Evolutionary conservation across 2,888 invertebrate genomes (phyloP), one percentile per base, ranked within the genome.

Genomic region (Arctia plantaginis): DNA sequence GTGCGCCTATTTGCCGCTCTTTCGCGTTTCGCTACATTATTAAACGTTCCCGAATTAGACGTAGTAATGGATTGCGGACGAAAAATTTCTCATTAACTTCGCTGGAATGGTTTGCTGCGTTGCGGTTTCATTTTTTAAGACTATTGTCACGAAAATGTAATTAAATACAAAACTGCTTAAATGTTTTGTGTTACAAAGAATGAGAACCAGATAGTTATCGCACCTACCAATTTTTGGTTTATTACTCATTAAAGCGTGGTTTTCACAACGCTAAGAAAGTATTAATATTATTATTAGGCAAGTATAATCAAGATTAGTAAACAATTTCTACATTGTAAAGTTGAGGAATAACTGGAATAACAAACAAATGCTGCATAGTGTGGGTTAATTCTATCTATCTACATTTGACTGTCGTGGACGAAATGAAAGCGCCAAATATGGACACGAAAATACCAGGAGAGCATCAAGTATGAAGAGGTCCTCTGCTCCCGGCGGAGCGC

Each of bases 361-460:
- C 3, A 30, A 67, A 33, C 35, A 47, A 67, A 23, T 39, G 33
- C 33, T 33, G 30, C 30, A n/a, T 27, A 15, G 0, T 18, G 4
- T 6, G 12, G 18, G 12, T n/a, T 27, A 39, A 39, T 6, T 39
- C n/a, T n/a, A n/a, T 44, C 18, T 27, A n/a, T 44, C 35, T 66
- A 20, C 33, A 59, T 55, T 44, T 44, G 47, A 59, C 62, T 20
- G 27, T 66, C 64, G 69, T 74, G 69, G 71, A 77, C 74, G 74
- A 84, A 85, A 88, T 82, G 90, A 92, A 92, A 91, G 92, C 90
- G 88, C 94, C 94, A 92, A 94, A 94, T 94, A 95, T 91, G 94
- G 94, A 81, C 87, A 88, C 90, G 79, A 90, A 91, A 90, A 87
- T 94, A 95, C 93, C 85, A 94, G 94, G 94, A 81, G 79, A 74